Percentiles rank a stretch among this genome's conserved stretches.
phyloP scores from a whole-genome alignment of 2,113 vertebrate species.

The Burhinus bistriatus region DNA sequence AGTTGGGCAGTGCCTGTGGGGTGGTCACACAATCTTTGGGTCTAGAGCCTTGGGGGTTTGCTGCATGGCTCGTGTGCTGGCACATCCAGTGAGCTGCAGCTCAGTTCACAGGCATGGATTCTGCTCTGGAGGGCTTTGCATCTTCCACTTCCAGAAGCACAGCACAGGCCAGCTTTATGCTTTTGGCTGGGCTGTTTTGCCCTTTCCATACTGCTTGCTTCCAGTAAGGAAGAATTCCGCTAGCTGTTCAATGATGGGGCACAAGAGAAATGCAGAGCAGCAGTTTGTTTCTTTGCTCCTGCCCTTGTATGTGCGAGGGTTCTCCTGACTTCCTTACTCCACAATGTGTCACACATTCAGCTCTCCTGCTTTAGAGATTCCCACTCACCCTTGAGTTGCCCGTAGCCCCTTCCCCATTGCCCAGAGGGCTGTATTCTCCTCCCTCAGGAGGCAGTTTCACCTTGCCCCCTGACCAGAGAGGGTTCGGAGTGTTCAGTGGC shows the following conservation, averaged over 20 bases:
- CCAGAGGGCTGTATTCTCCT: neutral
- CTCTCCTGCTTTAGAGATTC: neutral
- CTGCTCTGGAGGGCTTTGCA: neutral
- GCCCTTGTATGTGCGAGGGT: neutral
- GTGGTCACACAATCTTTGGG: fast-evolving
- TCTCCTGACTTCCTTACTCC: neutral
- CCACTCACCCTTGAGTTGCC: fast-evolving
- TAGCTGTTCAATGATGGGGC: neutral
- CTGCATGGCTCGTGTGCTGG: neutral
- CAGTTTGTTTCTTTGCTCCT: neutral
- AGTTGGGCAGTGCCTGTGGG: neutral
- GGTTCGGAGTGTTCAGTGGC: neutral
- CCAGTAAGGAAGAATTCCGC: neutral
- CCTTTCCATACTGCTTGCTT: neutral
- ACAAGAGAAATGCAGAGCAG: neutral
- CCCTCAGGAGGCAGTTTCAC: neutral
- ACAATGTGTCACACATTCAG: neutral
- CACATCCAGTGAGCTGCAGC: neutral
- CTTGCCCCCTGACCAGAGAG: neutral
- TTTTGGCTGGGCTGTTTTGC: neutral
- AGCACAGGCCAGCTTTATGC: neutral
- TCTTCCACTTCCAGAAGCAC: neutral
- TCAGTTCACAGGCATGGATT: neutral
- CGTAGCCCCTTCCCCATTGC: neutral
- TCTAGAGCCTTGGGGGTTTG: neutral